These are phyloP conservation scores for Pavo muticus DNA, from an alignment of 2,113 vertebrate species.

Conservation along the genomic window DNA sequence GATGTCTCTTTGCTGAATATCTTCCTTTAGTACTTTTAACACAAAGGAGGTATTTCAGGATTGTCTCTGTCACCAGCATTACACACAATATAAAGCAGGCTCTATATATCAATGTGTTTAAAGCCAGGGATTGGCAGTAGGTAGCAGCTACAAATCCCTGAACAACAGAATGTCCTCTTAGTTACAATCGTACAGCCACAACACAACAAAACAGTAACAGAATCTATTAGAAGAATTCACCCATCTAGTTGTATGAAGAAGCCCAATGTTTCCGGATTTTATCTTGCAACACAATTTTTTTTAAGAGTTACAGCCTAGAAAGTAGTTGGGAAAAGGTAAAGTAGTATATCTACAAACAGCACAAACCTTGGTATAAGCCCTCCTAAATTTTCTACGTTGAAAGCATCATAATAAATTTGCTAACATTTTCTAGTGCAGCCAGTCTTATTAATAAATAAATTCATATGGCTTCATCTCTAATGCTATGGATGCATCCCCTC, in stretches of 20 bases:
- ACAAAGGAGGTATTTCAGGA: neutral
- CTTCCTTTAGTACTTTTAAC: neutral
- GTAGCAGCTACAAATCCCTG: neutral
- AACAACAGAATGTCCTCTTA: neutral
- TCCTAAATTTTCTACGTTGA: neutral
- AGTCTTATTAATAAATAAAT: neutral
- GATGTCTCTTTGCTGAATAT: neutral
- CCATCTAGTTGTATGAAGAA: neutral
- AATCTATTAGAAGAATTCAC: neutral
- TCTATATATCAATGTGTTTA: neutral
- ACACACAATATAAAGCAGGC: neutral
- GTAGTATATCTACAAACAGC: neutral
- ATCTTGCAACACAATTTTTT: neutral
- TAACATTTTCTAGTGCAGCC: neutral
- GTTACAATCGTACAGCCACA: neutral
- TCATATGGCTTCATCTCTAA: neutral
- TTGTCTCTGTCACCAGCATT: neutral
- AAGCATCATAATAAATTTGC: neutral
- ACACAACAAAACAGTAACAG: neutral
- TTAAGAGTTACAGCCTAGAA: neutral
- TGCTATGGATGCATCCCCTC: neutral
- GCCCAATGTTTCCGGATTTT: neutral
- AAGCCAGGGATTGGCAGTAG: neutral
- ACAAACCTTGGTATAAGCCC: neutral
- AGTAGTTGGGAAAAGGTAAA: neutral